phyloP scores from a whole-genome alignment of 2,888 invertebrate genomes.

The Bruchidius siliquastri region DNA sequence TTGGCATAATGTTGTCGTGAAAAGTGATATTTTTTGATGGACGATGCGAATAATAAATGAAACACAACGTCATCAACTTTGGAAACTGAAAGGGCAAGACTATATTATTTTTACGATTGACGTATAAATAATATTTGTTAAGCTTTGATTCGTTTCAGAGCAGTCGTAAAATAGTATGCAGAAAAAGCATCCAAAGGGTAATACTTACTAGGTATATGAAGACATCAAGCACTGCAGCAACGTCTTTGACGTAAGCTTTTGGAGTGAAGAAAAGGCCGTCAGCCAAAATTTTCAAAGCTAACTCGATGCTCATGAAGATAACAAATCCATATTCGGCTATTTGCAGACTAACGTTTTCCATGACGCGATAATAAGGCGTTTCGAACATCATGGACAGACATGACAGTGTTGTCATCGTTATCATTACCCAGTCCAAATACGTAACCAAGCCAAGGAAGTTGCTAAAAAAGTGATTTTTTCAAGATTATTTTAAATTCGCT shows the following conservation, averaged over 20 bases:
- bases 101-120: too few relatives aligned
- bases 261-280: conserved; percentile 99
- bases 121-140: too few relatives aligned
- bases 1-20: too few relatives aligned
- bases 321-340: conserved; percentile 98
- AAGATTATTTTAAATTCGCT: too few relatives aligned
- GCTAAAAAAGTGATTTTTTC: conserved; percentile 52
- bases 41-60: too few relatives aligned
- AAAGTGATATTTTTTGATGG: too few relatives aligned
- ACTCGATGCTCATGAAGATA: conserved; percentile 94
- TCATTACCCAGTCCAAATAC: conserved; percentile 99
- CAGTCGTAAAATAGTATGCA: too few relatives aligned
- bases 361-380: conserved; percentile 87
- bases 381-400: conserved; percentile 99
- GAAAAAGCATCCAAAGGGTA: too few relatives aligned
- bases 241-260: conserved; percentile 96
- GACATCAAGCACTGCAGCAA: conserved; percentile 92
- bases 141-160: too few relatives aligned
- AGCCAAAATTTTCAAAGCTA: conserved; percentile 91
- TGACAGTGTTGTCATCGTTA: conserved; percentile 92
- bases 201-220: conserved; percentile 81
- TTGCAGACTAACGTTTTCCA: conserved; percentile 90
- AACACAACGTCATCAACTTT: too few relatives aligned
- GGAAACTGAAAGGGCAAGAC: too few relatives aligned
- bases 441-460: conserved; percentile 96